Base-by-base conservation (phyloP, 2,113 vertebrate species). In the Archilochus colubris region DNA sequence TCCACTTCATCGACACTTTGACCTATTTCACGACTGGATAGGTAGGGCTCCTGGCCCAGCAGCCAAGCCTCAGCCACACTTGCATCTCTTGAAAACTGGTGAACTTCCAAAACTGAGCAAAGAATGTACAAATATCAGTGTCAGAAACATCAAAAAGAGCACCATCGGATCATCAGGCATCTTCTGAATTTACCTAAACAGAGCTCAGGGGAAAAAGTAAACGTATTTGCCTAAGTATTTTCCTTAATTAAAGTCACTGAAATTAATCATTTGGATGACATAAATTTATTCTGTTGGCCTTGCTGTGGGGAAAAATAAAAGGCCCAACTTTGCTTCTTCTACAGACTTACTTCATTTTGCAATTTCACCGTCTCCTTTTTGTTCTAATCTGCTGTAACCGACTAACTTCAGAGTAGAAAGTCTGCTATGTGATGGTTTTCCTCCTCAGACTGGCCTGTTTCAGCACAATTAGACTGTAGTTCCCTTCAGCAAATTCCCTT, bases 21-120 rank as follows among this genome's bases (percentile, higher is more conserved):
- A 14, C 99, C 99, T 55, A 99, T 97, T 95, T 99, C 99, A 33
- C 98, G 97, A 84, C 99, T 98, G 72, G 99, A 99, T 19, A 99
- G 97, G 96, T 99, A 99, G 0, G 99, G 99, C 95, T 99, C 99
- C 97, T 99, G 99, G 2, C 99, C 99, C 72, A 99, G 97, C 93
- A 99, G 97, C 99, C 99, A 99, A n/a, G 99, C 98, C 96, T 99
- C 99, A 0, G 99, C 99, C 94, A 99, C 99, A 0, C 99, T 99
- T 2, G 99, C 99, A 1, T 99, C 99, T 89, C 99, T 97, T 16
- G 99, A 99, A 97, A 99, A 99, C 98, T 99, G 99, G 96, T 99
- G 99, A 62, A 99, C 99, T 97, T 99, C 99, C 98, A 99, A 94
- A 97, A 99, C 99, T 99, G 96, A 77, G 75, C 44, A 82, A 43